phyloP scores from a whole-genome alignment of 2,113 vertebrate genomes.

The Pelobates fuscus region DNA sequence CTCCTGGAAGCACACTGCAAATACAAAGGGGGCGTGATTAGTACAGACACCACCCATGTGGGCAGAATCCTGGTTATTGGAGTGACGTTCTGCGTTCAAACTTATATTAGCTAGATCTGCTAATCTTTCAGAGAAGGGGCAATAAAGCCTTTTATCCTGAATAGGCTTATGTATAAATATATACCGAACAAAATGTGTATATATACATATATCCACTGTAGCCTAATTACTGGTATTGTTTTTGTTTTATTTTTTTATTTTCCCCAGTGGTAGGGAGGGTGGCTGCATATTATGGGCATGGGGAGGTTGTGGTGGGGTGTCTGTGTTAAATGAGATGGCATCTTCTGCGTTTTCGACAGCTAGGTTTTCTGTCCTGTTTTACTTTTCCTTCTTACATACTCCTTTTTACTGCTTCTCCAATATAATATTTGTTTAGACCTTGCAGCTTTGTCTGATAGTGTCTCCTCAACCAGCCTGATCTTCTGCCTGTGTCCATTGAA shows the following conservation, averaged over 20 bases:
- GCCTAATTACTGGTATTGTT: slow-evolving; percentile 18
- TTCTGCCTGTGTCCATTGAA: too few species aligned
- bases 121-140: slow-evolving; percentile 19
- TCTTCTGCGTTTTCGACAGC: too few species aligned
- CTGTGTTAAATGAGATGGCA: too few species aligned
- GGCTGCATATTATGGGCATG: too few species aligned
- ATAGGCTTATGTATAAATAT: slow-evolving; percentile 44
- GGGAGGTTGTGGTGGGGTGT: too few species aligned
- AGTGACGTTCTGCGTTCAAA: slow-evolving; percentile 30
- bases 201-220: slow-evolving; percentile 26
- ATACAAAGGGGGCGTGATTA: slow-evolving; percentile 7
- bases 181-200: slow-evolving; percentile 49
- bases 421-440: too few species aligned
- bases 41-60: not conserved
- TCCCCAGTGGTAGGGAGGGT: not conserved
- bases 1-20: slow-evolving; percentile 50
- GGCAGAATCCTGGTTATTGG: not conserved
- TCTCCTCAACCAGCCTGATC: too few species aligned
- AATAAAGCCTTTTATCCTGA: slow-evolving; percentile 34
- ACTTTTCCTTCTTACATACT: too few species aligned
- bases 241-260: not conserved
- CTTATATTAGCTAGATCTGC: slow-evolving; percentile 40
- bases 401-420: too few species aligned
- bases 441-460: too few species aligned
- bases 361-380: too few species aligned